These are phyloP conservation scores for Drosophila putrida DNA, from an alignment of 2,888 invertebrate genomes.

Conservation along the genomic window DNA sequence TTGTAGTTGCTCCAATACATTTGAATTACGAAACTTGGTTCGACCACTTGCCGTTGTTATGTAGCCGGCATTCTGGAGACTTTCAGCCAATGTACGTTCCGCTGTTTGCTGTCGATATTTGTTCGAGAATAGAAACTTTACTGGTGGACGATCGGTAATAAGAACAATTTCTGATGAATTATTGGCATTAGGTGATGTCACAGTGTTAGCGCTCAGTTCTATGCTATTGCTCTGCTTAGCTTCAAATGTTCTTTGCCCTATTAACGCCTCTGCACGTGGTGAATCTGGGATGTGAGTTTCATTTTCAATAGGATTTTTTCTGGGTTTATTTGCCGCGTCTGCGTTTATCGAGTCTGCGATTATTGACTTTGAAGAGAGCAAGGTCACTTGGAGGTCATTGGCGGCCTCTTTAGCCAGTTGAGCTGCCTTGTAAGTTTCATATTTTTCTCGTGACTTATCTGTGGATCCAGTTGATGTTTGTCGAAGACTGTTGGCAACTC, in stretches of 20 bases:
- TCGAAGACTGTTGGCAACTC: slow-evolving; percentile 54
- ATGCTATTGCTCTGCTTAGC: slow-evolving; percentile 78
- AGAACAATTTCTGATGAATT: slow-evolving; percentile 66
- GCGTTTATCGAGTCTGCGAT: neutral
- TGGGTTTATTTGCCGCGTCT: slow-evolving; percentile 18
- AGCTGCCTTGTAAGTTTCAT: slow-evolving; percentile 67
- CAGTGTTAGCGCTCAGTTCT: slow-evolving; percentile 55
- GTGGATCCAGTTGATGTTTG: slow-evolving; percentile 40
- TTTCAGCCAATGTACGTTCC: slow-evolving; percentile 81
- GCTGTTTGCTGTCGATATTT: slow-evolving; percentile 82
- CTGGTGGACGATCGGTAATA: slow-evolving; percentile 78
- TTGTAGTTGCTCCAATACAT: slow-evolving; percentile 79
- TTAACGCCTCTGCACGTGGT: slow-evolving; percentile 82
- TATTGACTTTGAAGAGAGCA: neutral
- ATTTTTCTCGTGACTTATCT: slow-evolving; percentile 68
- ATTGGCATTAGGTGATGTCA: slow-evolving; percentile 18
- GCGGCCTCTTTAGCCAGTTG: slow-evolving; percentile 56
- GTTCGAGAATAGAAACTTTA: slow-evolving; percentile 82
- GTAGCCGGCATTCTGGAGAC: slow-evolving; percentile 83
- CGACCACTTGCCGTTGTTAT: slow-evolving; percentile 70
- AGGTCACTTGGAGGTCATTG: slow-evolving; percentile 1
- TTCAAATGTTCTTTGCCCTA: slow-evolving; percentile 64
- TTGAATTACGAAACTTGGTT: slow-evolving; percentile 60
- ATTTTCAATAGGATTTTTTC: slow-evolving; percentile 67
- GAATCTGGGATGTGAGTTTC: slow-evolving; percentile 53